Conservation (phyloP, 2,113 vertebrate genomes). For the Chaenogobius annularis region DNA sequence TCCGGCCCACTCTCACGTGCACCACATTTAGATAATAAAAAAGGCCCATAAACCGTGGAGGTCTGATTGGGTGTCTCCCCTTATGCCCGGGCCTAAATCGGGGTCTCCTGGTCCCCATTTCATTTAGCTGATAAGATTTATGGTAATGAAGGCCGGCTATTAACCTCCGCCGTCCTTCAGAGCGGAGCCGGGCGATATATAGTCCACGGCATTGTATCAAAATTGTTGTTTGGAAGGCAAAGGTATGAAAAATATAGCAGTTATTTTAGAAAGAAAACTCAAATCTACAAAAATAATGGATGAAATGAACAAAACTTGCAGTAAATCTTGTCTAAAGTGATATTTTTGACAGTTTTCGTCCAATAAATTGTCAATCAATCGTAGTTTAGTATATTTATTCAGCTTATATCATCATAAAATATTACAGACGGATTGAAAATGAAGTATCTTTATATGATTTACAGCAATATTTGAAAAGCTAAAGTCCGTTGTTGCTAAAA, state of each 20-base stretch:
- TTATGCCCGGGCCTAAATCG: constrained; percentile 70
- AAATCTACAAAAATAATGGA: background rate
- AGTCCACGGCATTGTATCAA: background rate
- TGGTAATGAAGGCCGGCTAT: constrained; percentile 75
- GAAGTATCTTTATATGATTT: too few relatives aligned
- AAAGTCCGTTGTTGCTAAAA: too few relatives aligned
- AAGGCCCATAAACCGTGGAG: constrained; percentile 74
- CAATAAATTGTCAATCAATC: too few relatives aligned
- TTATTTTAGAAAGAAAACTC: background rate
- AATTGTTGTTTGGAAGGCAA: background rate
- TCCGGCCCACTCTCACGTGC: constrained; percentile 61
- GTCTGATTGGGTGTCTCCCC: constrained; percentile 75
- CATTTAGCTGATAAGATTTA: constrained; percentile 82
- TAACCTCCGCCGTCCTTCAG: constrained; percentile 77
- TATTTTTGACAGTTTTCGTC: too few relatives aligned
- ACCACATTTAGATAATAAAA: constrained; percentile 80
- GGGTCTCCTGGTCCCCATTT: constrained; percentile 70
- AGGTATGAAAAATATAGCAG: too few relatives aligned
- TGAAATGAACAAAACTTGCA: too few relatives aligned
- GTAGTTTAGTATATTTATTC: too few relatives aligned
- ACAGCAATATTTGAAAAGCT: too few relatives aligned
- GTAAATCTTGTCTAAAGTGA: too few relatives aligned
- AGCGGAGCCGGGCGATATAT: background rate
- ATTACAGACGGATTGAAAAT: too few relatives aligned
- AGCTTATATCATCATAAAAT: too few relatives aligned